Evolutionary conservation across 2,113 vertebrate species (phyloP).

Genomic region (Tautogolabrus adspersus): DNA sequence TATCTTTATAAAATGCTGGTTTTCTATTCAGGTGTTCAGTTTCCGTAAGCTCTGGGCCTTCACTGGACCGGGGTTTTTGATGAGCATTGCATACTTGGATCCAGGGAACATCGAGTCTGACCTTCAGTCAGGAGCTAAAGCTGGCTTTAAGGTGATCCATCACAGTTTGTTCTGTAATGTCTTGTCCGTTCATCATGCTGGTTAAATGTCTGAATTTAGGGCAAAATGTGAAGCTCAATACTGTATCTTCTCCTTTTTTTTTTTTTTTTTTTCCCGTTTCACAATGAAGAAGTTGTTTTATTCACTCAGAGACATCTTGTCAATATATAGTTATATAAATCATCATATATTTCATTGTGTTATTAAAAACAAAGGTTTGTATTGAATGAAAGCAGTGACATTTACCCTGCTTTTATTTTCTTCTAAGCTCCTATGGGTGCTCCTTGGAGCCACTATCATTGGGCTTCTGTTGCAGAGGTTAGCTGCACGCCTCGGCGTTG

Average conservation of each 20-base stretch:
- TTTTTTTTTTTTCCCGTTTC: not conserved
- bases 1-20: no score
- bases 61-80: slow-evolving; percentile 96
- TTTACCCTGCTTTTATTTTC: not conserved
- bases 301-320: not conserved
- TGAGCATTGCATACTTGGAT: slow-evolving; percentile 99
- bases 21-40: slow-evolving; percentile 84
- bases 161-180: not conserved
- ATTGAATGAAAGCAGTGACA: not conserved
- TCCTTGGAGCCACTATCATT: slow-evolving; percentile 90
- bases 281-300: not conserved
- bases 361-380: not conserved
- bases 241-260: not conserved
- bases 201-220: no score
- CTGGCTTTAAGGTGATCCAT: slow-evolving; percentile 91
- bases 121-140: slow-evolving; percentile 94
- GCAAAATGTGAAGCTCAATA: no score
- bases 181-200: not conserved
- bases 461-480: slow-evolving; percentile 93
- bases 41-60: slow-evolving; percentile 99
- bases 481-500: slow-evolving; percentile 93
- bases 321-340: not conserved
- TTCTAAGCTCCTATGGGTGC: slow-evolving; percentile 92
- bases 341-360: not conserved
- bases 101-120: slow-evolving; percentile 99